A percentile compares a stretch with the other conserved stretches of the same genome.
Conservation (phyloP, 2,797 vertebrate genomes). For the Diplodus sargus region DNA sequence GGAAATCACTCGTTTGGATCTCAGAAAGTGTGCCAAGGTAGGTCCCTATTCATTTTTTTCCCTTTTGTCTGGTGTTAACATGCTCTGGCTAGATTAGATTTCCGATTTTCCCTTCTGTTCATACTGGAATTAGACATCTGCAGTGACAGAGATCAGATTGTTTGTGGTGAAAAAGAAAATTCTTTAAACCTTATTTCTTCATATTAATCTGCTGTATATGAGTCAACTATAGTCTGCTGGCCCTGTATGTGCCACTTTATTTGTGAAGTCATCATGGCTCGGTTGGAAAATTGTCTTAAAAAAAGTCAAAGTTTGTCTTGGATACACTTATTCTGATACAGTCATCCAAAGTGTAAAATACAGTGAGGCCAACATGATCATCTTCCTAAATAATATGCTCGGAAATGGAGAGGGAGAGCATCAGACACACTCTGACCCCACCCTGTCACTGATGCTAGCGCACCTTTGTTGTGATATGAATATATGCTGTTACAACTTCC, state of each 20-base stretch:
- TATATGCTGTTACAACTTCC: too few relatives aligned
- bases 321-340: neutral
- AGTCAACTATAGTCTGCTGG: neutral
- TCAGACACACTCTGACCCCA: neutral
- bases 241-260: neutral
- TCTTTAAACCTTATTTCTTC: neutral
- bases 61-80: neutral
- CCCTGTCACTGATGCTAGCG: neutral
- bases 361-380: neutral
- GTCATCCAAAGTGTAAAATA: neutral
- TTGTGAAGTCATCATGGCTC: neutral
- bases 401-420: neutral
- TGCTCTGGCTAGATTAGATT: neutral
- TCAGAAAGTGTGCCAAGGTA: constrained; percentile 35
- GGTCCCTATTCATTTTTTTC: constrained; percentile 4
- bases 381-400: neutral
- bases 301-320: neutral
- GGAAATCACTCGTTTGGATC: neutral
- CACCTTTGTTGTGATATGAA: neutral
- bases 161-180: neutral
- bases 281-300: neutral
- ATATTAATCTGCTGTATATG: neutral
- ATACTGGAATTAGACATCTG: neutral
- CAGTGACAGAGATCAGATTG: neutral
- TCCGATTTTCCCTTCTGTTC: neutral